phyloP scores from a whole-genome alignment of 2,888 invertebrate genomes.

The Cephus runcator region DNA sequence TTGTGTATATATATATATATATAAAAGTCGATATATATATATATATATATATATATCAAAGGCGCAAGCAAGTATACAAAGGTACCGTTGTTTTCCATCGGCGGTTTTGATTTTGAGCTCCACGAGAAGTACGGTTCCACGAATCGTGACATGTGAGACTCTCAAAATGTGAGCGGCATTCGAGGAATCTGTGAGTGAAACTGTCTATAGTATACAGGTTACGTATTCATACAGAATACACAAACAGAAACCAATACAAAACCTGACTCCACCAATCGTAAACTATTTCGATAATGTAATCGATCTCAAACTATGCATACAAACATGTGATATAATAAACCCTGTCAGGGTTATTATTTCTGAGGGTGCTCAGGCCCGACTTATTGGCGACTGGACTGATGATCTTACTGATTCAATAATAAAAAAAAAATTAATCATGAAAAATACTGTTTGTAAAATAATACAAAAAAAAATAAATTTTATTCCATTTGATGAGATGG shows the following conservation, averaged over 20 bases:
- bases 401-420: too few species aligned
- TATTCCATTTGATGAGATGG: too few species aligned
- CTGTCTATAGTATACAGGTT: too few species aligned
- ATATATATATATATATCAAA: background rate
- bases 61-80: conserved; percentile 5
- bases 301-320: conserved; percentile 19
- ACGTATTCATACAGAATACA: too few species aligned
- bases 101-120: conserved; percentile 11
- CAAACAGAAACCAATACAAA: too few species aligned
- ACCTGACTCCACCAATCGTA: conserved; percentile 25
- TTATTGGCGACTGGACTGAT: too few species aligned
- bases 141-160: conserved; percentile 19
- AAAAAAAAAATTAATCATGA: too few species aligned
- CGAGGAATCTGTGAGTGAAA: too few species aligned
- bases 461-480: too few species aligned
- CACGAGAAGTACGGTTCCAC: conserved; percentile 3
- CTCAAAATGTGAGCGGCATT: background rate
- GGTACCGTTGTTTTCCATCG: conserved; percentile 14
- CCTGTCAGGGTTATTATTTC: background rate
- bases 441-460: too few species aligned
- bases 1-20: too few species aligned
- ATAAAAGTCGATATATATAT: background rate
- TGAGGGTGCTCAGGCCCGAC: too few species aligned
- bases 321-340: conserved; percentile 2
- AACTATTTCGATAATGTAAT: conserved; percentile 32